These are phyloP conservation scores for Idaea dimidiata DNA, from an alignment of 2,888 invertebrate genomes.

Conservation along the genomic window DNA sequence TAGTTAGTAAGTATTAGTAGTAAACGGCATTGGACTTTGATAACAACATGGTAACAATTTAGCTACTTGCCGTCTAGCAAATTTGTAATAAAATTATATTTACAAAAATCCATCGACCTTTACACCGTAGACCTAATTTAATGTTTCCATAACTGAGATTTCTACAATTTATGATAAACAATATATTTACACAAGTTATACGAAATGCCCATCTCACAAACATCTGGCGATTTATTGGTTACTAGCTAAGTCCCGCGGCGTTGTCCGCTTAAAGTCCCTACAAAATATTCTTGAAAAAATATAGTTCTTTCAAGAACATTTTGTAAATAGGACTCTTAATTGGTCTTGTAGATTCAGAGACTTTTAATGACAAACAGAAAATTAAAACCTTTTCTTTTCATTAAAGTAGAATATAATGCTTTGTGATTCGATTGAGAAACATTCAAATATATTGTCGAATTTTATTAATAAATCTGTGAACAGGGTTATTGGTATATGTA, in stretches of 20 bases:
- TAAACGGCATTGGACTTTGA: conserved; percentile 43
- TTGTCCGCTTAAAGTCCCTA: too few species aligned
- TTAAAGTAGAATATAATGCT: too few species aligned
- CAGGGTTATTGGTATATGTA: too few species aligned
- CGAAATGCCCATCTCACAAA: conserved; percentile 53
- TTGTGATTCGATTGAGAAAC: too few species aligned
- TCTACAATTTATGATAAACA: conserved; percentile 36
- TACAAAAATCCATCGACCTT: conserved; percentile 65
- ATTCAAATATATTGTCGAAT: too few species aligned
- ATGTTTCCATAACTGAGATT: conserved; percentile 47
- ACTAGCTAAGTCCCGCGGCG: too few species aligned
- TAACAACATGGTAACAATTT: conserved; percentile 55
- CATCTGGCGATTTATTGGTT: conserved; percentile 25
- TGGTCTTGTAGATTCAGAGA: too few species aligned
- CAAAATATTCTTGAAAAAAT: too few species aligned
- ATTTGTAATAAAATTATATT: conserved; percentile 64
- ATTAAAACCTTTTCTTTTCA: background rate
- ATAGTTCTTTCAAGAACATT: too few species aligned
- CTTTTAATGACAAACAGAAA: conserved; percentile 9
- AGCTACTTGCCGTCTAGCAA: conserved; percentile 44
- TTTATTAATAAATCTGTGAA: too few species aligned
- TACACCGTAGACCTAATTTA: conserved; percentile 44
- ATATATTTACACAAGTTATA: conserved; percentile 42
- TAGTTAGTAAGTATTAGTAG: background rate
- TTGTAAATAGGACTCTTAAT: too few species aligned